phyloP scores from a whole-genome alignment of 2,797 vertebrate genomes.

The Eulemur rubriventer region DNA sequence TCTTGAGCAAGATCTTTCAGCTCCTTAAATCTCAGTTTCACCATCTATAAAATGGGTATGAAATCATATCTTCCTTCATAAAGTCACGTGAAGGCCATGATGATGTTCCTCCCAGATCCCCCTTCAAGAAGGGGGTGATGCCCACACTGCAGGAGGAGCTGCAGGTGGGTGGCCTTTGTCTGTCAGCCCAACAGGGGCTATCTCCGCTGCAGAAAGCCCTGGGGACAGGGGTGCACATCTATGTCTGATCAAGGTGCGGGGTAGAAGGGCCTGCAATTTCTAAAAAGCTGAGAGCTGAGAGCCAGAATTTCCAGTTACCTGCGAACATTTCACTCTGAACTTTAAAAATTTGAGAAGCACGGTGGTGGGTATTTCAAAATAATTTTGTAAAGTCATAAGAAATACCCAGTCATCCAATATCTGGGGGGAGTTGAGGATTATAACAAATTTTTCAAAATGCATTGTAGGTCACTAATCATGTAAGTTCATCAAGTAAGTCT shows the following conservation, averaged over 20 bases:
- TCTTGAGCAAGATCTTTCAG: background rate
- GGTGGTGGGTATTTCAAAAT: background rate
- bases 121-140: background rate
- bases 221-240: background rate
- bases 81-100: background rate
- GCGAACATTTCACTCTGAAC: background rate
- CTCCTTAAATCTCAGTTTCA: background rate
- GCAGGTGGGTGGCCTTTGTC: fast-evolving
- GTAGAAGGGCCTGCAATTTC: background rate
- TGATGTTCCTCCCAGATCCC: background rate
- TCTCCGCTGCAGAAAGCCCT: background rate
- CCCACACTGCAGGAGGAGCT: background rate
- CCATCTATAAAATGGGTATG: background rate
- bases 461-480: background rate
- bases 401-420: background rate
- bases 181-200: background rate
- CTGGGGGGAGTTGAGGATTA: background rate
- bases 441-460: background rate
- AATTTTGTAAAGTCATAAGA: background rate
- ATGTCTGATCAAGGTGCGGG: background rate
- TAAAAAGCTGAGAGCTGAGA: background rate
- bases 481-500: background rate
- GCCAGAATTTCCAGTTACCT: background rate
- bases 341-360: background rate
- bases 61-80: background rate